Base-by-base conservation (phyloP, 2,113 vertebrate species). In the Rallus limicola region DNA sequence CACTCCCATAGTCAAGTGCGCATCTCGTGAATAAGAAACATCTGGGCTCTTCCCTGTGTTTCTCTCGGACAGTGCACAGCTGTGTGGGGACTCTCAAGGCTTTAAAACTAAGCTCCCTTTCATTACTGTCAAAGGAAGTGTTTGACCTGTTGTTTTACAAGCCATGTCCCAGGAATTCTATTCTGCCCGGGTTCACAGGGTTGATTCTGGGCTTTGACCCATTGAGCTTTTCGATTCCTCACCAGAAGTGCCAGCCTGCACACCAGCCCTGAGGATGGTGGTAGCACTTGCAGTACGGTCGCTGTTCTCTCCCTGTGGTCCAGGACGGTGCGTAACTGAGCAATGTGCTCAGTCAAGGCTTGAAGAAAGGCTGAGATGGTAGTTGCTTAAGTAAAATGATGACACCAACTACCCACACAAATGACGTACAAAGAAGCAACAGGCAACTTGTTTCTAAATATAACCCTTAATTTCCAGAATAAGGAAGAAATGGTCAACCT, bases 381-480 rank as follows among this genome's bases (percentile, higher is more conserved):
- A 74, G 29, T 75, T 71, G 71, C 85, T 64, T 36, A 71, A 69
- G 44, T 0, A 74, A 63, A 58, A 62, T 70, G 31, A 50, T n/a
- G 62, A 84, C 4, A 38, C 58, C 76, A 88, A 6, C 67, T 74
- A 24, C 63, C 59, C 71, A 55, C 59, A 25, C 40, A 25, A 48
- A 88, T 50, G 60, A 83, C 13, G 10, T 42, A 82, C 15, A 52
- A 74, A 29, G 40, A 55, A 72, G 28, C 11, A 60, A 74, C 33
- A 31, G 55, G 90, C 40, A 88, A 85, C 82, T 71, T 74, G n/a
- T 44, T 92, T 92, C 91, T 88, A 86, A 94, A 82, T 33, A 93
- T 33, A 91, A 40, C 56, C 25, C 56, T 63, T 33, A 8, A 9
- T 50, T 88, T 86, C 46, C 68, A 84, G 65, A 93, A 74, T 46